phyloP scores from a whole-genome alignment of 2,888 invertebrate species.

The Phengaris alcon region DNA sequence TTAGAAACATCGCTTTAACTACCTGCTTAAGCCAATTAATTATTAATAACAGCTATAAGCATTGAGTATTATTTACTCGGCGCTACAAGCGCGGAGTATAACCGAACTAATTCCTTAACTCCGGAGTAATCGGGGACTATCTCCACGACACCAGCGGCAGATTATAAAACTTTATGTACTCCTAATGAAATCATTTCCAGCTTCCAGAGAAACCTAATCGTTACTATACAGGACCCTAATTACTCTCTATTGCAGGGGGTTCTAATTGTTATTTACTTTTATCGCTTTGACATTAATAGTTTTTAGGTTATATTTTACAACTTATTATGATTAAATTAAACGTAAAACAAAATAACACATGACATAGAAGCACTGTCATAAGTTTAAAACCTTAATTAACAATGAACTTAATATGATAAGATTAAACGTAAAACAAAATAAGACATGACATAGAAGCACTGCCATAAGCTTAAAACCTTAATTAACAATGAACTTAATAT shows the following conservation, averaged over 20 bases:
- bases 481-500: too few relatives aligned
- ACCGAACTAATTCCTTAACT: slow-evolving; percentile 10
- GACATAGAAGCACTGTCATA: background rate
- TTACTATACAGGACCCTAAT: background rate
- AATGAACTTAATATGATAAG: background rate
- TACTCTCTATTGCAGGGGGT: background rate
- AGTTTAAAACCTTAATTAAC: background rate
- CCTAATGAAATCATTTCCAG: slow-evolving; percentile 13
- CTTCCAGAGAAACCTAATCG: background rate
- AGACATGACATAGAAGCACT: too few relatives aligned
- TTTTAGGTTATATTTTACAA: background rate
- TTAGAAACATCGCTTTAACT: background rate
- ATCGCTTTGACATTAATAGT: background rate
- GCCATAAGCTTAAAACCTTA: too few relatives aligned
- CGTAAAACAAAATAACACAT: background rate
- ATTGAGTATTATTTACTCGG: background rate
- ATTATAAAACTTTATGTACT: slow-evolving; percentile 17
- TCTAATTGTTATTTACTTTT: background rate
- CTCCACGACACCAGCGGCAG: slow-evolving; percentile 9
- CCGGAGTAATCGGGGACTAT: background rate
- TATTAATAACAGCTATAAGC: slow-evolving; percentile 7
- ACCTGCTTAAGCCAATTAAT: background rate
- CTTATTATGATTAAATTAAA: background rate
- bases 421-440: too few relatives aligned
- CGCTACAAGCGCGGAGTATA: background rate